phyloP scores from a whole-genome alignment of 2,888 invertebrate species.

The Lasioglossum leucozonium region DNA sequence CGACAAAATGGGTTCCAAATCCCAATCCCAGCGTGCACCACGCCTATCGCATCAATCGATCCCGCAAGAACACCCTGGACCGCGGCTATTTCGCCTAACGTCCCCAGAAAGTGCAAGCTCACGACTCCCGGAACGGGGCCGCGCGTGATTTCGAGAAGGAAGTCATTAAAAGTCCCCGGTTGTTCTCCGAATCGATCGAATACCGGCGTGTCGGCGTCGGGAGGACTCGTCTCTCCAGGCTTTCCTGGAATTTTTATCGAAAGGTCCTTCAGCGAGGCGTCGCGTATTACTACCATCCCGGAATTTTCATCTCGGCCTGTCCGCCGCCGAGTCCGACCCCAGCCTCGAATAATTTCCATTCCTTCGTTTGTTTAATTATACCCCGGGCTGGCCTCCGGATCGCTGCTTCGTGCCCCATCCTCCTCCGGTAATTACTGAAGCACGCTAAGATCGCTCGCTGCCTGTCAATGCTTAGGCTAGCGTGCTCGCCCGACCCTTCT shows the following conservation, averaged over 20 bases:
- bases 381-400: neutral
- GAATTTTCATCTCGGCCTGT: slow-evolving; percentile 68
- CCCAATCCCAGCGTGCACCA: neutral
- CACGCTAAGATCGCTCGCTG: neutral
- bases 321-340: slow-evolving; percentile 34
- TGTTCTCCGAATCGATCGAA: slow-evolving; percentile 51
- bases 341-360: slow-evolving; percentile 64
- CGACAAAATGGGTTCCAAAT: no score
- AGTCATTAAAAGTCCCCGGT: slow-evolving; percentile 16
- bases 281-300: slow-evolving; percentile 67
- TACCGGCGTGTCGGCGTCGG: slow-evolving; percentile 48
- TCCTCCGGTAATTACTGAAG: neutral
- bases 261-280: slow-evolving; percentile 44
- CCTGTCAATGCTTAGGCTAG: neutral
- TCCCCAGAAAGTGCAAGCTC: slow-evolving; percentile 1
- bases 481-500: neutral
- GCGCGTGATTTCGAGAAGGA: slow-evolving; percentile 6
- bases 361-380: slow-evolving; percentile 67
- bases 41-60: neutral
- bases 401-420: neutral
- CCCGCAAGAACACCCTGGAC: neutral
- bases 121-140: neutral
- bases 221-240: slow-evolving; percentile 38
- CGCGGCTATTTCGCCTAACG: neutral
- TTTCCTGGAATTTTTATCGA: slow-evolving; percentile 67